Conservation (phyloP, 2,888 invertebrate species). For the Mystacides longicornis region DNA sequence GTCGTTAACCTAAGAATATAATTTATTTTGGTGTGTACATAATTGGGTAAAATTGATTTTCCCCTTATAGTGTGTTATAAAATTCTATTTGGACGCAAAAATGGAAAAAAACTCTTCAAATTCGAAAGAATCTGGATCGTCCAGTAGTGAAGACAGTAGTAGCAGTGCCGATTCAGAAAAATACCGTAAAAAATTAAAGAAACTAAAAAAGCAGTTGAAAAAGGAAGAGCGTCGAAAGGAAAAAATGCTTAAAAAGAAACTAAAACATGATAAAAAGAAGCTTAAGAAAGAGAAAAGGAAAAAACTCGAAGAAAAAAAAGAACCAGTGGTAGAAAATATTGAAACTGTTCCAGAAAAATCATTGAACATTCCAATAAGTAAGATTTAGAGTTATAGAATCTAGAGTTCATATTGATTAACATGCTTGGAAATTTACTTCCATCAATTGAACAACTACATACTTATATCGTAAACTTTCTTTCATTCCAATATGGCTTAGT, state of each 20-base stretch:
- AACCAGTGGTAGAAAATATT: constrained; percentile 13
- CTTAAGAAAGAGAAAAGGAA: constrained; percentile 32
- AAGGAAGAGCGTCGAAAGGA: constrained; percentile 49
- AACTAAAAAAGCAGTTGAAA: constrained; percentile 42
- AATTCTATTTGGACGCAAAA: too few species aligned
- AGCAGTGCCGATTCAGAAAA: constrained; percentile 42
- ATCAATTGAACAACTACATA: too few species aligned
- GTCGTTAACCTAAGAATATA: too few species aligned
- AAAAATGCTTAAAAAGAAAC: constrained; percentile 46
- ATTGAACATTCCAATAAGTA: constrained; percentile 35
- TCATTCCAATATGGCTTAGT: too few species aligned
- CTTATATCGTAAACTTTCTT: too few species aligned
- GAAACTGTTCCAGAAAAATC: constrained; percentile 21
- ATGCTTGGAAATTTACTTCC: too few species aligned
- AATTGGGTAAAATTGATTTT: too few species aligned
- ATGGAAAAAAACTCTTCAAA: constrained; percentile 8
- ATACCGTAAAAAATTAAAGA: constrained; percentile 47
- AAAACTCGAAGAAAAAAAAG: constrained; percentile 22
- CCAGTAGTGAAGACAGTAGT: constrained; percentile 27
- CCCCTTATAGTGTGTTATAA: too few species aligned
- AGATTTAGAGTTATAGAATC: too few species aligned
- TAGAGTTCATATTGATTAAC: too few species aligned
- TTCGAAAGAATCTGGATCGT: not conserved
- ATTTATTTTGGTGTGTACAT: too few species aligned
- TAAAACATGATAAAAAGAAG: constrained; percentile 43